phyloP scores from a whole-genome alignment of 2,113 vertebrate genomes.

The Nibea coibor region DNA sequence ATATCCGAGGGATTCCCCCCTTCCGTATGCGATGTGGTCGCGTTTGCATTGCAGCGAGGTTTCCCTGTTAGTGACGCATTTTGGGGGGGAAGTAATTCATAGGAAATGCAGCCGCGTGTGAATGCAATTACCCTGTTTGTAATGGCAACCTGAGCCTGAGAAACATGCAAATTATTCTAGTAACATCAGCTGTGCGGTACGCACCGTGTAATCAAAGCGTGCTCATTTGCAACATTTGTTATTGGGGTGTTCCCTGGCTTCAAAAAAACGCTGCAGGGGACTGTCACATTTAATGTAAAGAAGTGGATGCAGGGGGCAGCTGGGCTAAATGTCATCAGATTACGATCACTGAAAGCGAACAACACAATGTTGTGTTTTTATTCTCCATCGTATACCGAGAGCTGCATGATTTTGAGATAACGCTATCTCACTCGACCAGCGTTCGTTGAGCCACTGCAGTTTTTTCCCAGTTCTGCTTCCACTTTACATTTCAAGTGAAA shows the following conservation, averaged over 20 bases:
- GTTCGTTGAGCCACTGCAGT: slow-evolving; percentile 20
- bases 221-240: slow-evolving; percentile 46
- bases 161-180: slow-evolving; percentile 73
- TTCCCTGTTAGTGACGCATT: slow-evolving; percentile 48
- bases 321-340: slow-evolving; percentile 63
- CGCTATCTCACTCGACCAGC: background rate
- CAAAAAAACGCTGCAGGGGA: background rate
- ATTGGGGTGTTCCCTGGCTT: slow-evolving; percentile 71
- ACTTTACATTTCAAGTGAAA: slow-evolving; percentile 29
- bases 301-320: slow-evolving; percentile 4
- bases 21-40: background rate
- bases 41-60: slow-evolving; percentile 54
- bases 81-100: slow-evolving; percentile 55
- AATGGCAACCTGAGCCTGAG: slow-evolving; percentile 40
- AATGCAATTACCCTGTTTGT: slow-evolving; percentile 47
- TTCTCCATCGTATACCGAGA: slow-evolving; percentile 2
- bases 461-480: slow-evolving; percentile 59
- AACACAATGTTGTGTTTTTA: slow-evolving; percentile 4
- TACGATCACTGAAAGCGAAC: slow-evolving; percentile 25
- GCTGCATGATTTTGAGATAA: slow-evolving; percentile 41
- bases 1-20: slow-evolving; percentile 74
- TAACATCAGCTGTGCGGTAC: slow-evolving; percentile 24
- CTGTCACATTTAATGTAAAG: background rate
- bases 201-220: slow-evolving; percentile 6
- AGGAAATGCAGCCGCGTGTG: slow-evolving; percentile 53